Evolutionary conservation across 2,113 vertebrate species (phyloP), one percentile per base, ranked within the genome.

Genomic region (Corythornis cristatus): DNA sequence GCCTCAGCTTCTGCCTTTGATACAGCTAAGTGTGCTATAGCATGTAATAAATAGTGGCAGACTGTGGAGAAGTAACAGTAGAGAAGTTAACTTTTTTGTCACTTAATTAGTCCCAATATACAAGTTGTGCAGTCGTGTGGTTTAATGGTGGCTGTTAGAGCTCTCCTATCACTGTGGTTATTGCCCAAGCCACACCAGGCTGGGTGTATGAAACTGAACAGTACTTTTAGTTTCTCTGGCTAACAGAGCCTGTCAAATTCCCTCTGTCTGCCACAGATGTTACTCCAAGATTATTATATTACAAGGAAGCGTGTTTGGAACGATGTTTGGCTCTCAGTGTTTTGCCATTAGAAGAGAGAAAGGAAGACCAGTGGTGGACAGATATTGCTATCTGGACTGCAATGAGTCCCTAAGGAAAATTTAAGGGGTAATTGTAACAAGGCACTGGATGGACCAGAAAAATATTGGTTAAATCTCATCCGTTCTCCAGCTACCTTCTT

Each of bases 301-400:
- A 79, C 78, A 66, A 17, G 72, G 65, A 51, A 92, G 83, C 77
- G 82, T 93, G 84, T 91, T 83, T 89, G 83, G 89, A 92, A 80
- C 81, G 82, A 72, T 83, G 79, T 77, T 75, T 91, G 89, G 64
- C 82, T 92, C 93, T 93, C 87, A 93, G 76, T 42, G 72, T 95
- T 93, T 61, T 89, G 91, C 78, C 93, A 68, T 92, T 92, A 90
- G 56, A 80, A 57, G 84, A 56, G 61, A 64, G 74, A 85, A 87
- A 51, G 62, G 93, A 94, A 92, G 94, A 94, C 82, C 93, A 95
- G 4, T 23, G 28, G 51, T 40, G 91, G 91, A 20, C 81, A 92
- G 81, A 92, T 83, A 94, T 33, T 43, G 3, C 65, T 96, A 74
- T 93, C 89, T 95, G 64, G 73, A 7, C 48, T 68, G 19, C 83